phyloP scores from a whole-genome alignment of 2,113 vertebrate species.

The Balaenoptera acutorostrata region DNA sequence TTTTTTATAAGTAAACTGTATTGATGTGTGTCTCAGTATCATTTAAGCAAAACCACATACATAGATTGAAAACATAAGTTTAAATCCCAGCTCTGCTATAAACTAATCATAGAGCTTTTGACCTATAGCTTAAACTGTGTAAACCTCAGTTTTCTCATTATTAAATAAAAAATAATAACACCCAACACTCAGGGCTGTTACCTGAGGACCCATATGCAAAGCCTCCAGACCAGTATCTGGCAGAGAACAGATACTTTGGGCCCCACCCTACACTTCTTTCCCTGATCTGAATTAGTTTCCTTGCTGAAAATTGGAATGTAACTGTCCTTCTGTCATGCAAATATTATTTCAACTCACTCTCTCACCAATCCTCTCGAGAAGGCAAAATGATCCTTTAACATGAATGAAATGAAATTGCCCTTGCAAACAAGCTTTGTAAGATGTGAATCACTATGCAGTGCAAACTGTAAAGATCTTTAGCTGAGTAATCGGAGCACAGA shows the following conservation, averaged over 20 bases:
- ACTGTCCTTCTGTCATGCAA: background rate
- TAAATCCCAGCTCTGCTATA: background rate
- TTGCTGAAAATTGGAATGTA: background rate
- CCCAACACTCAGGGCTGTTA: too few species aligned
- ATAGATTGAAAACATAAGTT: background rate
- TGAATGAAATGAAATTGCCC: background rate
- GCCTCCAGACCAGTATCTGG: fast-evolving
- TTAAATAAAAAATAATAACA: too few species aligned
- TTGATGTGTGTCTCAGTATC: too few species aligned
- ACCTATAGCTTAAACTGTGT: fast-evolving
- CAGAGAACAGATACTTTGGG: fast-evolving
- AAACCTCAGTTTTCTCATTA: background rate
- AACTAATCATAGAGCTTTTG: too few species aligned
- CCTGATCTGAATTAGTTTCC: background rate
- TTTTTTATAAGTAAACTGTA: background rate
- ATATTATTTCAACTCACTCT: background rate
- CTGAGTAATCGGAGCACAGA: fast-evolving
- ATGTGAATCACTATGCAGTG: fast-evolving
- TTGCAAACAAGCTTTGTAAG: too few species aligned
- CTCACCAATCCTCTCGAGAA: background rate
- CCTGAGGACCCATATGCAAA: too few species aligned
- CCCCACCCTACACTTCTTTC: background rate
- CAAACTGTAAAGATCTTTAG: background rate
- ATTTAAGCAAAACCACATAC: background rate
- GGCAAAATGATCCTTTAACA: background rate